Evolutionary conservation across 2,797 vertebrate genomes (phyloP), one percentile per base, ranked within the genome.

Genomic region (Parauchenoglanis ngamensis): DNA sequence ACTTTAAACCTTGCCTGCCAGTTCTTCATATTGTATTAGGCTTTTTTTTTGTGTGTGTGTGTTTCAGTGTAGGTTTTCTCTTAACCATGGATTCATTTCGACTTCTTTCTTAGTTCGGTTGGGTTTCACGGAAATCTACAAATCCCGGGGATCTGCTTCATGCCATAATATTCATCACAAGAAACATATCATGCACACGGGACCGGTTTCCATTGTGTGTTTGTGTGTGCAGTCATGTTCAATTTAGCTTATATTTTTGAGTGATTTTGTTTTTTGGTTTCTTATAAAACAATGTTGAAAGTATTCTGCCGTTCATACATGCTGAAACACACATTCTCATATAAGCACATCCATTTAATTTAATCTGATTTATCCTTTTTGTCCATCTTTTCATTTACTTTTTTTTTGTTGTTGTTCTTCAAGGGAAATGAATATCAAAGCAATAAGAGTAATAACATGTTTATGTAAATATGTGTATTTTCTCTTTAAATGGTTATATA

Each of bases 391-490:
- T 73, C 44, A 67, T 87, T 89, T 83, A 49, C 67, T 88, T 90
- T 88, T 83, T 40, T 63, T 81, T n/a, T 7, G n/a, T 57, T 13
- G 0, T 25, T 1, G 7, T 67, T 28, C 8, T 52, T 93, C 90
- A 92, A 94, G 93, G 93, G 94, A 94, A 86, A 91, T 90, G 92
- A 67, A 70, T 87, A 92, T 93, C 86, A 46, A 91, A 93, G 90
- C 87, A 94, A 91, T 91, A 90, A 52, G 7, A 81, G 8, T 83
- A 67, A 79, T 81, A 91, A 85, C 46, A 31, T 86, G 91, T 91
- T 91, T 92, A 88, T 92, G 88, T 92, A 91, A 92, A 90, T 91
- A 92, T 94, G 90, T 91, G 94, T 93, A 88, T 88, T 86, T 86
- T 86, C 93, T 88, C 88, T 92, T 90, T 93, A 92, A 92, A 91